Evolutionary conservation across 2,888 invertebrate genomes (phyloP).

Genomic region (Rapana venosa): DNA sequence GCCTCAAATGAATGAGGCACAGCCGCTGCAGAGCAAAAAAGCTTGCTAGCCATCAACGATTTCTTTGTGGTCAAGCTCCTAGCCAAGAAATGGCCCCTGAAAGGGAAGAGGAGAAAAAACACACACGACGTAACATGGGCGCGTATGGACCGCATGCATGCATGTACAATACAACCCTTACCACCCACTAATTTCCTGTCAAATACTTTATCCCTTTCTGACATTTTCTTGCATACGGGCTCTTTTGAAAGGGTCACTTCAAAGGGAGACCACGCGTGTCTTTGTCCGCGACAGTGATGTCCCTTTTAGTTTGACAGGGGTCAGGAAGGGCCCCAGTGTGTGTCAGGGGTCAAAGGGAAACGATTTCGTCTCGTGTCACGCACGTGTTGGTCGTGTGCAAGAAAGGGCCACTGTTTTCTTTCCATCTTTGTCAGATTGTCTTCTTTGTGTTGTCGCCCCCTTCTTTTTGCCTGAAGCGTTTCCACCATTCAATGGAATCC

Average conservation of each 20-base stretch:
- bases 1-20: background rate
- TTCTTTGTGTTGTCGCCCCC: background rate
- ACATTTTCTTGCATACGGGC: conserved; percentile 6
- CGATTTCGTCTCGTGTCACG: conserved; percentile 7
- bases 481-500: too few species aligned
- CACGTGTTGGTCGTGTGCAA: conserved; percentile 9
- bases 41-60: background rate
- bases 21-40: background rate
- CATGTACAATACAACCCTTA: background rate
- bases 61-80: background rate
- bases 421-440: background rate
- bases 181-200: conserved; percentile 14
- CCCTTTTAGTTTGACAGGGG: background rate
- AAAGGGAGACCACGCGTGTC: conserved; percentile 12
- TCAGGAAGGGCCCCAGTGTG: background rate
- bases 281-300: background rate
- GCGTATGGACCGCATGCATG: background rate
- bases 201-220: background rate
- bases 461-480: background rate
- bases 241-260: background rate
- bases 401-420: conserved; percentile 2
- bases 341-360: conserved; percentile 12
- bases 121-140: background rate
- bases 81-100: background rate
- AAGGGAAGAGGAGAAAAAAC: background rate